Evolutionary conservation across 2,797 vertebrate genomes (phyloP).

Genomic region (Acanthis flammea): DNA sequence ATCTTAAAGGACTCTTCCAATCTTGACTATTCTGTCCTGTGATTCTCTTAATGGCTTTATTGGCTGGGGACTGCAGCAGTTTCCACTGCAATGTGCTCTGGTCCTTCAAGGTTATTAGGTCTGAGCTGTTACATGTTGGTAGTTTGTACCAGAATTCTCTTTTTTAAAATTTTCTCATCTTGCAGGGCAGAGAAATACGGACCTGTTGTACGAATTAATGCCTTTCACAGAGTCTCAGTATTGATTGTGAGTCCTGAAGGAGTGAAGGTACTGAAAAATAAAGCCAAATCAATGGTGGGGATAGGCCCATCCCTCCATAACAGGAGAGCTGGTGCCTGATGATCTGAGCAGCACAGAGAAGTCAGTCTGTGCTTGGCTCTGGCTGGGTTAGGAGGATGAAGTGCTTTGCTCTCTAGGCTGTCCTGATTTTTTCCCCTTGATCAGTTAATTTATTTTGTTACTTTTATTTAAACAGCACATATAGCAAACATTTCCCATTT

Average conservation of each 20-base stretch:
- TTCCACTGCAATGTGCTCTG: not conserved
- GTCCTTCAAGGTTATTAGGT: not conserved
- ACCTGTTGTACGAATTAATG: constrained; percentile 78
- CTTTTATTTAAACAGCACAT: not conserved
- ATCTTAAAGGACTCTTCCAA: not conserved
- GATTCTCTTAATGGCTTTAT: not conserved
- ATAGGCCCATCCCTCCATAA: fast-evolving
- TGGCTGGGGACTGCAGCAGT: not conserved
- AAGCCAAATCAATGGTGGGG: not conserved
- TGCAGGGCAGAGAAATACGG: constrained; percentile 84
- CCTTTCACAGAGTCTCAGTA: constrained; percentile 74
- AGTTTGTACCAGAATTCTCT: not conserved
- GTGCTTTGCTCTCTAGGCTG: not conserved
- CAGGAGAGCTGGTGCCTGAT: not conserved
- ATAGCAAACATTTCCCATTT: not conserved
- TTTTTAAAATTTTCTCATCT: not conserved
- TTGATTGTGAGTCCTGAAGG: constrained; percentile 80
- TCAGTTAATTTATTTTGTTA: not conserved
- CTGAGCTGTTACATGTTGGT: not conserved
- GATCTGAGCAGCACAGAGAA: not conserved
- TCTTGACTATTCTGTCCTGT: not conserved
- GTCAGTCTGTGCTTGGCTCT: not conserved
- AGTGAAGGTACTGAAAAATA: constrained; percentile 82
- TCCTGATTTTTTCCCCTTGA: not conserved
- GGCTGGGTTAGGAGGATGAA: not conserved